Base-by-base conservation (phyloP, 2,888 invertebrate genomes). In the Myopa tessellatipennis region DNA sequence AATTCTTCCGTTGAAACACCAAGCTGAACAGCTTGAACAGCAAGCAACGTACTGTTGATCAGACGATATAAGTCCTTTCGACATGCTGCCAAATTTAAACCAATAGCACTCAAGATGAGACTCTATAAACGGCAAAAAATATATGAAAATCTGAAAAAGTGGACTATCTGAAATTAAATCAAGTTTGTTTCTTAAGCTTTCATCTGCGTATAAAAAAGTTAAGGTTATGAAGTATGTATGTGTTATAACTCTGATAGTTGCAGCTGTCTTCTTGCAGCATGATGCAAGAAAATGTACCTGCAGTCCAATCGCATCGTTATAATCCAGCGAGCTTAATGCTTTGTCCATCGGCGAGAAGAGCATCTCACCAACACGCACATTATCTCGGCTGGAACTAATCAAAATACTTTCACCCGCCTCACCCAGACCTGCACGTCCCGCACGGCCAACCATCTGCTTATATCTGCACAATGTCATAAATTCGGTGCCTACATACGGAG, bases 401-500 rank as follows among this genome's bases (percentile, higher is more conserved):
- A 97, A 90, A 86, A 97, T 94, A 87, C 97, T 97, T 86, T 98
- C 98, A 82, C 94, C 97, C 10, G 92, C 90, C 74, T 93, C 88
- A 52, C 95, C 94, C 81, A 96, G 91, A 1, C 98, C 98, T 0
- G 98, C 95, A 79, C 98, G 91, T 0, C 98, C 98, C 6, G 98
- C 98, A 74, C 98, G 91, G 1, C 98, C 98, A 75, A 93, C 93
- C 98, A 99, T 99, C 92, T 99, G 99, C 80, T 97, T 95, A 89
- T 99, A 99, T 81, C 93, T 92, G 81, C 94, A 94, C 38, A 94
- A 90, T 72, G 93, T 92, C 79, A 98, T 90, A 85, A 95, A 93
- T 34, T 92, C 91, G 58, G 91, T 90, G 0, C 95, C 98, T 67
- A 98, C 92, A 84, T 92, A 94, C 0, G 98, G 98, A 72, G 95